These are phyloP conservation scores for Spheniscus humboldti DNA, from an alignment of 2,797 vertebrate genomes.

Conservation along the genomic window DNA sequence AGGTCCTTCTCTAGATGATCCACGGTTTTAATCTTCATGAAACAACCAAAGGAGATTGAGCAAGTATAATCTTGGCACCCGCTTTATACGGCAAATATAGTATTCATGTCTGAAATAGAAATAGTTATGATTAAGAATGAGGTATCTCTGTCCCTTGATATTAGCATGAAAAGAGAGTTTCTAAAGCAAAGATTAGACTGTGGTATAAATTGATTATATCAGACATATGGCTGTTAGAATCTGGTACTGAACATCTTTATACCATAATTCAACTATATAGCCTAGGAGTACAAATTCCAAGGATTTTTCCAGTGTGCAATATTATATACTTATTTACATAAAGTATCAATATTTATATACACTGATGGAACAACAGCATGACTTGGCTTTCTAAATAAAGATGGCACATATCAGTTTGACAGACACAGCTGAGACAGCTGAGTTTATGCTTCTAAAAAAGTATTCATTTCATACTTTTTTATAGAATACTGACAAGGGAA, in stretches of 20 bases:
- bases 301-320: neutral
- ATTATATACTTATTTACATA: neutral
- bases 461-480: conserved; percentile 5
- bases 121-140: neutral
- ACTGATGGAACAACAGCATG: neutral
- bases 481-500: conserved; percentile 14
- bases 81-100: neutral
- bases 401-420: conserved; percentile 22
- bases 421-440: conserved; percentile 33
- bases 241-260: neutral
- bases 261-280: neutral
- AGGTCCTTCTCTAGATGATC: neutral
- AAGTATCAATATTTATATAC: conserved; percentile 41
- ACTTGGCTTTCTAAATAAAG: conserved; percentile 48
- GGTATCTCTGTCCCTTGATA: neutral
- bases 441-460: conserved; percentile 6
- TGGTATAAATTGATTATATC: neutral
- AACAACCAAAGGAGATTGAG: neutral
- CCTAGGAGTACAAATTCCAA: neutral
- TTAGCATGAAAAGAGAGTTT: neutral
- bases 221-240: neutral
- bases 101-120: neutral
- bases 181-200: neutral
- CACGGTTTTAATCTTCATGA: neutral
- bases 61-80: neutral